phyloP scores from a whole-genome alignment of 2,888 invertebrate genomes.

The Lasioglossum calceatum region DNA sequence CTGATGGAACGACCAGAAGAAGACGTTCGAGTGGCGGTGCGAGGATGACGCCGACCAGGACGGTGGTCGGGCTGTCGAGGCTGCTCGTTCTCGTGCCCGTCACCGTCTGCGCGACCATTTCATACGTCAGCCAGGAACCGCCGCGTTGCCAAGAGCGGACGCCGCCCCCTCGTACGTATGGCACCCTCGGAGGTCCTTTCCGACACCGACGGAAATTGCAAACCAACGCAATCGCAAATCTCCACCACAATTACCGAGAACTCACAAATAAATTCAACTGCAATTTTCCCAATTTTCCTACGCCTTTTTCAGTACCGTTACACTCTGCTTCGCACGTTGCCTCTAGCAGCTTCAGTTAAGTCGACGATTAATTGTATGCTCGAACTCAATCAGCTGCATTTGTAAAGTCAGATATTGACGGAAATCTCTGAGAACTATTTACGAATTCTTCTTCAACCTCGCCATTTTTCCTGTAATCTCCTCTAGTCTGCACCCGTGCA shows the following conservation, averaged over 20 bases:
- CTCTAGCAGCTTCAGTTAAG: background rate
- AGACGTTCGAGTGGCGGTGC: constrained; percentile 53
- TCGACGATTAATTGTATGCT: background rate
- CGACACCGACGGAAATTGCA: background rate
- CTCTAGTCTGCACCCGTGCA: background rate
- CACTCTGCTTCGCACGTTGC: background rate
- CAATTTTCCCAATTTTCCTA: background rate
- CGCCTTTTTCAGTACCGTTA: background rate
- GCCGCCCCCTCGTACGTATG: constrained; percentile 65
- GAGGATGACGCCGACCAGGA: constrained; percentile 70
- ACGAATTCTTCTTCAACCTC: too few species aligned
- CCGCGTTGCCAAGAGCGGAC: constrained; percentile 68
- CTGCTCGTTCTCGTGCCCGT: constrained; percentile 75
- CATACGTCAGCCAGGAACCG: constrained; percentile 65
- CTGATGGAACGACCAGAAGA: constrained; percentile 61
- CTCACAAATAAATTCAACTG: background rate
- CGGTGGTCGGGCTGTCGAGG: constrained; percentile 68
- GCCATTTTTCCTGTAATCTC: too few species aligned
- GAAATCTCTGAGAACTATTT: too few species aligned
- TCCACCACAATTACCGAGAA: background rate
- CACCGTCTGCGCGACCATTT: constrained; percentile 74
- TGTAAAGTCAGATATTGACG: background rate
- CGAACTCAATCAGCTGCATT: background rate
- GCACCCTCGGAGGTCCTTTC: background rate
- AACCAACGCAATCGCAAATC: background rate